These are phyloP conservation scores for Chaetogeoica ovagalla DNA, from an alignment of 2,888 invertebrate genomes.

Conservation along the genomic window DNA sequence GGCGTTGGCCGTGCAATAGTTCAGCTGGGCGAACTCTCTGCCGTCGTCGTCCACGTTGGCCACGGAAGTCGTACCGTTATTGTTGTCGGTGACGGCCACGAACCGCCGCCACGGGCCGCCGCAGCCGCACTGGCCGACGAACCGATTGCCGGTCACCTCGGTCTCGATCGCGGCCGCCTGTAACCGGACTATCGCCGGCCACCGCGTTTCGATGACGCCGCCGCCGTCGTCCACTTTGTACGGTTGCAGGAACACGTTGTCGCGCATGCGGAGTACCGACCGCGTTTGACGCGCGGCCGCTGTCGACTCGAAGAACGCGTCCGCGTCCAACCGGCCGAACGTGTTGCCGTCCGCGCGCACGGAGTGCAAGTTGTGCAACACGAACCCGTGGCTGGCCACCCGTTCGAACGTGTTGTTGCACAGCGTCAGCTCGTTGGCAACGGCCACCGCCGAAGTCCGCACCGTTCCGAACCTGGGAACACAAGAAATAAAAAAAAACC, in stretches of 20 bases:
- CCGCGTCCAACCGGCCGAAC: constrained; percentile 65
- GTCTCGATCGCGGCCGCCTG: background rate
- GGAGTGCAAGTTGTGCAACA: constrained; percentile 69
- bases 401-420: constrained; percentile 67
- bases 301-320: constrained; percentile 61
- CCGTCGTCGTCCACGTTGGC: constrained; percentile 56
- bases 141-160: constrained; percentile 10
- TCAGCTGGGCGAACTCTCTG: constrained; percentile 65
- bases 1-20: constrained; percentile 57
- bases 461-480: constrained; percentile 60
- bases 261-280: background rate
- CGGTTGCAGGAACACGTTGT: constrained; percentile 16
- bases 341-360: constrained; percentile 69
- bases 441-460: constrained; percentile 68
- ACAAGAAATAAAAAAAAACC: too few species aligned
- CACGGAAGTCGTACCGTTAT: constrained; percentile 59
- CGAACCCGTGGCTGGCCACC: constrained; percentile 66
- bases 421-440: constrained; percentile 66
- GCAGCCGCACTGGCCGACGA: background rate
- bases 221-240: background rate
- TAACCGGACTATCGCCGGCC: constrained; percentile 10
- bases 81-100: constrained; percentile 49
- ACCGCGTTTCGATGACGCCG: constrained; percentile 9
- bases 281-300: constrained; percentile 57
- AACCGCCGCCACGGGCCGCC: background rate